Evolutionary conservation across 2,113 vertebrate species (phyloP), one percentile per base, ranked within the genome.

Genomic region (Cinclus cinclus): DNA sequence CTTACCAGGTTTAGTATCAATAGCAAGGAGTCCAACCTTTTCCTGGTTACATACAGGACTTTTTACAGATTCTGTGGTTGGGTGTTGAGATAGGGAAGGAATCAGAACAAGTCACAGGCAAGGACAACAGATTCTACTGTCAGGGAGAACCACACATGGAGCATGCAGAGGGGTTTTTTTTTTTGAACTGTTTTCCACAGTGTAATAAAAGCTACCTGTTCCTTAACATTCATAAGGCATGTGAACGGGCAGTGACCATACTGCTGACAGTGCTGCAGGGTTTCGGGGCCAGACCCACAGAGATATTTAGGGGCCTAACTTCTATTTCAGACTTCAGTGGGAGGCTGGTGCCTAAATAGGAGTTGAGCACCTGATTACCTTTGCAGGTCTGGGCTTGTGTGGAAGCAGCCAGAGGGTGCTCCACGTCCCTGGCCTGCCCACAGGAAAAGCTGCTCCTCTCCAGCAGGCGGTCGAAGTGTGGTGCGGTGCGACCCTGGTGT

Each of bases 401-500:
- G 4, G 53, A 68, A 79, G 70, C 88, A 93, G 55, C 46, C 47
- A 37, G 78, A 46, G 59, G 59, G 76, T 60, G 74, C 70, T 93
- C 74, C 86, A 25, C 5, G 1, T 88, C 42, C 64, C 50, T 69
- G 24, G 83, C 75, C 90, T 19, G 35, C 91, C 55, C 12, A 0
- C 1, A 1, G 78, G 68, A 74, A n/a, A 7, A 7, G 60, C 73
- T 0, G 9, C 73, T 96, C 46, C 41, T 82, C 70, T 53, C n/a
- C 3, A 6, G 37, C 28, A 0, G 31, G n/a, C 3, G 0, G 98
- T 73, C 9, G 99, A 89, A 82, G 81, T 27, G 96, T 94, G 98
- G 98, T 97, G 92, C 30, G 77, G 98, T 98, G 98, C 90, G 95
- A 98, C 99, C 99, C 99, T 99, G 99, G 99, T 98, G 99, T 99